Evolutionary conservation across 92 coral and sea anemone species (phyloP).

Genomic region (Phymanthus crucifer): DNA sequence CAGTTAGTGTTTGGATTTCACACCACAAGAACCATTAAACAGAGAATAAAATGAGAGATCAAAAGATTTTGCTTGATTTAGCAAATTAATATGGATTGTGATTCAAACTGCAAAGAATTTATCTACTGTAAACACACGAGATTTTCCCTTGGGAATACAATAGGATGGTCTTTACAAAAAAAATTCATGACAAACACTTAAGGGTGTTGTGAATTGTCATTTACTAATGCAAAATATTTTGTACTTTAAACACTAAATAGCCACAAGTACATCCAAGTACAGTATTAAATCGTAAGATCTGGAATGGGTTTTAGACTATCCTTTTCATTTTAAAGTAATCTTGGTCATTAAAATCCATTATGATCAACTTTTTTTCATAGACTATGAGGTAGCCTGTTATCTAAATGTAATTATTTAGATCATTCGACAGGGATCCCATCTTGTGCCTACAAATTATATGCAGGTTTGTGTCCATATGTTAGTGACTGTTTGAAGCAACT

Average conservation of each 20-base stretch:
- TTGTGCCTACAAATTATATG: not conserved
- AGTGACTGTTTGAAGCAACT: not conserved
- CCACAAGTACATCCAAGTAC: not conserved
- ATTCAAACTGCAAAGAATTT: not conserved
- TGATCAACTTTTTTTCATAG: no score
- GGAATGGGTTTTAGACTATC: no score
- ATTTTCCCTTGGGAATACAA: not conserved
- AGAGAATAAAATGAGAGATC: not conserved
- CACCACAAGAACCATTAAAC: not conserved
- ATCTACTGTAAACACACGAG: slow-evolving; percentile 5
- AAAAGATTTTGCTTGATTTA: not conserved
- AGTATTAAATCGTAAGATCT: not conserved
- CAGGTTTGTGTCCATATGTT: not conserved
- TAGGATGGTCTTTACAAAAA: not conserved
- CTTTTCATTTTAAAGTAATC: no score
- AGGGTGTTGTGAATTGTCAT: not conserved
- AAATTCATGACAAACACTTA: not conserved
- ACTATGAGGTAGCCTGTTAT: no score
- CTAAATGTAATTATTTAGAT: not conserved
- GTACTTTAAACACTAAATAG: not conserved
- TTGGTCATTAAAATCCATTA: no score
- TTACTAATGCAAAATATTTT: not conserved
- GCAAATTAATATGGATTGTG: not conserved
- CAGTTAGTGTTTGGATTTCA: not conserved
- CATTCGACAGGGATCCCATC: not conserved